Base-by-base conservation (phyloP, 2,888 invertebrate genomes). In the Amphimallon solstitiale region DNA sequence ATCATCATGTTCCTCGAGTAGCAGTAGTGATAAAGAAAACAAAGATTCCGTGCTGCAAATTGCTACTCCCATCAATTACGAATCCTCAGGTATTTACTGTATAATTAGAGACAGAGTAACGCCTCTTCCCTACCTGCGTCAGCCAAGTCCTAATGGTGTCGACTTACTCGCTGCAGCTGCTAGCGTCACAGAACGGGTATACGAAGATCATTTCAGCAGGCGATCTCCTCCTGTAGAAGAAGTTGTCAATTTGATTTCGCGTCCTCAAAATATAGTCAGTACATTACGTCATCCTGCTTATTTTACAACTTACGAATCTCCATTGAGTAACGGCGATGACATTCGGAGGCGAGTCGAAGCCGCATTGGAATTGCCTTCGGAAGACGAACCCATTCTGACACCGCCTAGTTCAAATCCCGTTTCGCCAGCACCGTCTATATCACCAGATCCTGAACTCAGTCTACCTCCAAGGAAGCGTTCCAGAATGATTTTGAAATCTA, bases 401-500 rank as follows among this genome's bases (percentile, higher is more conserved):
- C 88, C 92, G 1, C 86, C 89, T 2, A 85, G 85, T 71, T 86
- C 86, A 60, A 87, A 87, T 73, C 85, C 87, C 0, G 85, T 85
- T 1, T 85, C 86, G 64, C 86, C 86, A 5, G 79, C 78, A 1
- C 79, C 80, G 1, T 77, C 79, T 1, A 73, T 80, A 1, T 79
- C 81, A 2, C 85, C 84, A 68, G 80, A 81, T 69, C 85, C 87
- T 19, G 89, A 89, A 76, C 85, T 85, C 78, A 91, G 89, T 66
- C 81, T 93, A 70, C 94, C 94, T 2, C 89, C 91, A 2, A 86
- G 93, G 67, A 94, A 94, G 81, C 87, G 94, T 10, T 86, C 86
- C 67, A 93, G 92, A 81, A 88, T 92, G 86, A 93, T 89, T 80
- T 86, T 87, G 81, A 90, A 88, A 82, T 89, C 85, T 75, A 89